Base-by-base conservation (phyloP, 2,888 invertebrate species). In the Dione vanillae region DNA sequence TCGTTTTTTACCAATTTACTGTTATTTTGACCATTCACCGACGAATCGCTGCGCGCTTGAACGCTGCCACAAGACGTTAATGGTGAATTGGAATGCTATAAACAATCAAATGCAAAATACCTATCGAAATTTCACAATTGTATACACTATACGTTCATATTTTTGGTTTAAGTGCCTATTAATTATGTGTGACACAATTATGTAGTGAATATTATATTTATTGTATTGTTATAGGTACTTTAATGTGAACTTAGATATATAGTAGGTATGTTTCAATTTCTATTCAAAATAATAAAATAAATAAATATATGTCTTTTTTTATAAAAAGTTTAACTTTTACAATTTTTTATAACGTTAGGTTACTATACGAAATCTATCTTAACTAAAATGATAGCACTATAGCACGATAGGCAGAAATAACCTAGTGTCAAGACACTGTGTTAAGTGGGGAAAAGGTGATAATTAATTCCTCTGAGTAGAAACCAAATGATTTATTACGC, bases 1-100 rank as follows among this genome's bases (percentile, higher is more conserved):
- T 82, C 78, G 79, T 83, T 88, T 87, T 86, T 88, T 86, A 84
- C 80, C 81, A 82, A 82, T 87, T 86, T 85, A 88, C 88, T 85
- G 88, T 88, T 89, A 88, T 75, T 77, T 77, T 78, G 79, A 73
- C 78, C 79, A 79, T 79, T 79, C 77, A 81, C 65, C 69, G 71
- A 70, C 71, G 71, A 72, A 71, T 75, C 70, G 71, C 62, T 19
- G 72, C 71, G 74, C 72, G 69, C 74, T 78, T 73, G 66, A 76
- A 75, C 72, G 74, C 72, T 69, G 76, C 71, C 72, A 72, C 71
- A 59, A 75, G 73, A 71, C 72, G 65, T 76, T 76, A 74, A 78
- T 78, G 70, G 70, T 69, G 67, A 67, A 75, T 74, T 68, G 73
- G 74, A 76, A 79, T 74, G 75, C 68, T 73, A 75, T 76, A 76